A percentile compares a stretch with the other conserved stretches of the same genome.
These are phyloP conservation scores for Clivina fossor DNA, from an alignment of 2,888 invertebrate genomes.

Conservation along the genomic window DNA sequence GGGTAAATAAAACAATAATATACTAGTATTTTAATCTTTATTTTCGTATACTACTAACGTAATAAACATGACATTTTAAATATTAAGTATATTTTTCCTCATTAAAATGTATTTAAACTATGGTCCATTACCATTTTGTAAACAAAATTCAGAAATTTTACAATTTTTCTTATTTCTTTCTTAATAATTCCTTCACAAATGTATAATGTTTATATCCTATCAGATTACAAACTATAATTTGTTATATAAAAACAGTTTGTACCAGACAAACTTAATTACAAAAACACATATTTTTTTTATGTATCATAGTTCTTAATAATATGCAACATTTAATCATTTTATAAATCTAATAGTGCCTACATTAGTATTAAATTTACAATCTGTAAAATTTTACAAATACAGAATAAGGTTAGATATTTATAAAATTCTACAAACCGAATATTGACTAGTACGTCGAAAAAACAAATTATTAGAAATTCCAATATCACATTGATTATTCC, in stretches of 20 bases:
- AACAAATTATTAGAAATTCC: not conserved
- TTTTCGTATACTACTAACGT: too few species aligned
- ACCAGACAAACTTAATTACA: constrained; percentile 40
- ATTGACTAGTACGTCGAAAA: not conserved
- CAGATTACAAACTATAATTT: too few species aligned
- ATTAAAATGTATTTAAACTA: too few species aligned
- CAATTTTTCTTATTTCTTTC: too few species aligned
- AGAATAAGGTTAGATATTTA: constrained; percentile 6
- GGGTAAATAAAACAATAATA: too few species aligned
- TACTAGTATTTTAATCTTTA: too few species aligned
- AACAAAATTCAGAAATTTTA: too few species aligned
- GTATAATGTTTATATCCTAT: too few species aligned
- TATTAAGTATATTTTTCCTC: too few species aligned
- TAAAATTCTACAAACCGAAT: not conserved
- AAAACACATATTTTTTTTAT: constrained; percentile 28
- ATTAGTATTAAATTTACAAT: not conserved
- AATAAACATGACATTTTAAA: too few species aligned
- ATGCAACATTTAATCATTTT: not conserved
- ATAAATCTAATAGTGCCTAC: constrained; percentile 20
- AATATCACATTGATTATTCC: constrained; percentile 1
- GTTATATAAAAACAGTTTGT: constrained; percentile 41
- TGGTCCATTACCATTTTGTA: too few species aligned
- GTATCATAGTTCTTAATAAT: constrained; percentile 5
- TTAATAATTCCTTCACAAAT: too few species aligned
- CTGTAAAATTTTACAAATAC: not conserved